Base-by-base conservation (phyloP, 1,140 invertebrate species). In the Habropoda laboriosa region DNA sequence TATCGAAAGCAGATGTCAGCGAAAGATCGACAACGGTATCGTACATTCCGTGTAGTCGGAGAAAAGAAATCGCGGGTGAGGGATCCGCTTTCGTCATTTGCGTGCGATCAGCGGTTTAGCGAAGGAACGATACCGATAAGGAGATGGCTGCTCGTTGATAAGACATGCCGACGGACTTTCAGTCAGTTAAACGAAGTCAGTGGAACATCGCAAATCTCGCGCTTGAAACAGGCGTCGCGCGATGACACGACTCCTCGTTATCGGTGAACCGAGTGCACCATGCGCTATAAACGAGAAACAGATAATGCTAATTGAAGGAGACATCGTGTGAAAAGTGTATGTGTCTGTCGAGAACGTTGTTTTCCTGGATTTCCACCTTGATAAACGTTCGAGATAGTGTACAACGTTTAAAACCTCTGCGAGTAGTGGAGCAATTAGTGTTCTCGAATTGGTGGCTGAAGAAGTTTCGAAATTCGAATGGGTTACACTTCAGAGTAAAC, bases 91-190 rank as follows among this genome's bases (percentile, higher is more conserved):
- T 42, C 38, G 38, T 27, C 5, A 30, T 63, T 82, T 53, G 42
- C 77, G 76, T 72, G 55, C 53, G 58, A 87, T 82, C 79, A 83
- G 58, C 68, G 71, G 78, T 85, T 89, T 86, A 72, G 45, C 53
- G 71, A 0, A 76, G 61, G 76, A 86, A 58, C 60, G 53, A 63
- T 87, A 8, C 63, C 64, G 87, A 88, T 89, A 89, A 89, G 80
- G 42, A 87, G 78, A 80, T 83, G 66, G 38, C 53, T 79, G 71
- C 63, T 21, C n/a, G 30, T 49, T 79, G 88, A 88, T 89, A 88
- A 89, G 80, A 86, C 64, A 75, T 66, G 64, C 49, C 63, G 42
- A 30, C 66, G 42, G 60, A 51, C 66, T 38, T 60, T 72, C 77
- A 76, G 77, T 75, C 63, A 70, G 77, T 84, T 55, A 81, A 78